Percentiles rank a stretch among this genome's conserved stretches.
These are phyloP conservation scores for Chrysolina americana DNA, from an alignment of 2,888 invertebrate species.

Conservation along the genomic window DNA sequence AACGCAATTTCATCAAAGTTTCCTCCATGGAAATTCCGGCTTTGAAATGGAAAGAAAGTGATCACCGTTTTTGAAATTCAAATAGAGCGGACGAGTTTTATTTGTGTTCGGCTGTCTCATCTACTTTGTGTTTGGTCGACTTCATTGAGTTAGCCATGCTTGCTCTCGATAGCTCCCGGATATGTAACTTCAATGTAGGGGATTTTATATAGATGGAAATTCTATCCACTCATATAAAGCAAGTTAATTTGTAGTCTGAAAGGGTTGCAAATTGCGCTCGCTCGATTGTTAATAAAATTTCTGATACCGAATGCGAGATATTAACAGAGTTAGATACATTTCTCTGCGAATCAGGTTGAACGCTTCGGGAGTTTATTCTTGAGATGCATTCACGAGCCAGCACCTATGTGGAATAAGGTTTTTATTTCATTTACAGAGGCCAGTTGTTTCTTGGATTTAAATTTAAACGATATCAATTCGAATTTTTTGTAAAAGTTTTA, in stretches of 20 bases:
- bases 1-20: conserved; percentile 41
- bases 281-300: conserved; percentile 38
- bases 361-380: neutral
- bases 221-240: conserved; percentile 44
- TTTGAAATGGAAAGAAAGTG: conserved; percentile 60
- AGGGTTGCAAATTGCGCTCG: conserved; percentile 45
- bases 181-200: conserved; percentile 36
- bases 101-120: conserved; percentile 67
- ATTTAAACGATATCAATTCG: too few species aligned
- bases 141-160: conserved; percentile 65
- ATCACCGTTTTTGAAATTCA: conserved; percentile 65
- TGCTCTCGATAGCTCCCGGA: conserved; percentile 48
- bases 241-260: conserved; percentile 47
- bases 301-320: neutral
- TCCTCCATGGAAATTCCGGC: conserved; percentile 53
- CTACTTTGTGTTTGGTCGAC: conserved; percentile 67
- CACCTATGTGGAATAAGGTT: neutral
- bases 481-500: too few species aligned
- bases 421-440: too few species aligned
- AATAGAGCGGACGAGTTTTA: conserved; percentile 65
- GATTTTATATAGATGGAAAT: conserved; percentile 46
- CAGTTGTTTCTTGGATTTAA: too few species aligned
- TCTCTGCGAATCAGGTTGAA: neutral
- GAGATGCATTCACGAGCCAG: neutral
- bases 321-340: conserved; percentile 1